Evolutionary conservation across 2,113 vertebrate genomes (phyloP).

Genomic region (Acrocephalus arundinaceus): DNA sequence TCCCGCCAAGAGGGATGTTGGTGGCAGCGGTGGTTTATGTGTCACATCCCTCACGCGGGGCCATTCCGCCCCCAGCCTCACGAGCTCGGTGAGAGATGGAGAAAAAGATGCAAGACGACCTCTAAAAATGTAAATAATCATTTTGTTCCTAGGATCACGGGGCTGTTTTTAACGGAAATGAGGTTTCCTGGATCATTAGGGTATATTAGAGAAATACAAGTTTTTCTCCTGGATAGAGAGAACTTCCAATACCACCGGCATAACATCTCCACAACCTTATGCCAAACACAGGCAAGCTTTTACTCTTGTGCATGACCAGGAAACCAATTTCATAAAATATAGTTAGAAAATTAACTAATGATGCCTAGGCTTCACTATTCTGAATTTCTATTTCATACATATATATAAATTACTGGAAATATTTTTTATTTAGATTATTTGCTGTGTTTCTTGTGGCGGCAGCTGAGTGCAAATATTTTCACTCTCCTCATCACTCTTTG

Average conservation of each 20-base stretch:
- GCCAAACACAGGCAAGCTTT: neutral
- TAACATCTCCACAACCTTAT: no score
- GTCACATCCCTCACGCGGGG: conserved; percentile 11
- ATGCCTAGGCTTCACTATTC: neutral
- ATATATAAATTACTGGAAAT: neutral
- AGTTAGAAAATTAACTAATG: neutral
- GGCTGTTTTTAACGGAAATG: neutral
- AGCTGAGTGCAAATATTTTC: neutral
- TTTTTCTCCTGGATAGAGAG: neutral
- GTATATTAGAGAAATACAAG: neutral
- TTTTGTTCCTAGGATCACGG: neutral
- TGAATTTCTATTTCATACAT: neutral
- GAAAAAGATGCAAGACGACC: neutral
- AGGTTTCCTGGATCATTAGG: neutral
- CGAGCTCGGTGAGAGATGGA: neutral
- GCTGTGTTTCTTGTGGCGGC: neutral
- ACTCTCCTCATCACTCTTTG: neutral
- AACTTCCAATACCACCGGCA: neutral
- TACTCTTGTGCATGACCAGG: neutral
- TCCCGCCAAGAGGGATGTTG: conserved; percentile 1
- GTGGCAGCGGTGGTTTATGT: conserved; percentile 34
- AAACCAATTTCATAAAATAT: neutral
- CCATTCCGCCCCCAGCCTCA: neutral
- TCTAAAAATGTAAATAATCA: conserved; percentile 1
- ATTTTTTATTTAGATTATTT: neutral